These are phyloP conservation scores for Cephalopholis sonnerati DNA, from an alignment of 2,113 vertebrate species.

Conservation along the genomic window DNA sequence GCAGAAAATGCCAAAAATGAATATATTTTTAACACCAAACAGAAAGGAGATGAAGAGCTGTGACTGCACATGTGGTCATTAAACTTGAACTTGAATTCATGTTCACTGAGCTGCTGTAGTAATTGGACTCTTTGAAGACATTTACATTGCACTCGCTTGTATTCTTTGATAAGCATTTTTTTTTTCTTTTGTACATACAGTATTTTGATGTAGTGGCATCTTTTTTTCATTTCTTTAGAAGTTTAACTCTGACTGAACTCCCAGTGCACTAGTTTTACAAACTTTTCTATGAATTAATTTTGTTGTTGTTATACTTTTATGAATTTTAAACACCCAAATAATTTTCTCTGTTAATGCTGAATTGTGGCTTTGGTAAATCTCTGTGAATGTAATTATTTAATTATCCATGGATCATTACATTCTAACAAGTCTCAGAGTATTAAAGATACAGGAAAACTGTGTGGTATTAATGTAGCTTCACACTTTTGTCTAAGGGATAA, in stretches of 20 bases:
- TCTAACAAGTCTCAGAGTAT: background rate
- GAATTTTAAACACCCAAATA: background rate
- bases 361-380: background rate
- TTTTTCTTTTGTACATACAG: background rate
- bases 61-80: conserved; percentile 11
- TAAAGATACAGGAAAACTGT: background rate
- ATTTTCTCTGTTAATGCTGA: background rate
- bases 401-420: background rate
- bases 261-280: background rate
- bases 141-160: conserved; percentile 23
- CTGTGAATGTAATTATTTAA: background rate
- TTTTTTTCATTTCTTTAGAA: background rate
- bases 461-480: background rate
- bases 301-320: background rate
- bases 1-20: background rate
- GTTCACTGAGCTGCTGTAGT: background rate
- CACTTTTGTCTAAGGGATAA: background rate
- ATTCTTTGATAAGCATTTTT: conserved; percentile 28
- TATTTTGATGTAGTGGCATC: conserved; percentile 6
- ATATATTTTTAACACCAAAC: conserved; percentile 24
- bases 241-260: conserved; percentile 3
- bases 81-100: conserved; percentile 22
- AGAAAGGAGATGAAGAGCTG: background rate
- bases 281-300: background rate
- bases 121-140: conserved; percentile 21